Base-by-base conservation (phyloP, 2,888 invertebrate genomes). In the Patella depressa region DNA sequence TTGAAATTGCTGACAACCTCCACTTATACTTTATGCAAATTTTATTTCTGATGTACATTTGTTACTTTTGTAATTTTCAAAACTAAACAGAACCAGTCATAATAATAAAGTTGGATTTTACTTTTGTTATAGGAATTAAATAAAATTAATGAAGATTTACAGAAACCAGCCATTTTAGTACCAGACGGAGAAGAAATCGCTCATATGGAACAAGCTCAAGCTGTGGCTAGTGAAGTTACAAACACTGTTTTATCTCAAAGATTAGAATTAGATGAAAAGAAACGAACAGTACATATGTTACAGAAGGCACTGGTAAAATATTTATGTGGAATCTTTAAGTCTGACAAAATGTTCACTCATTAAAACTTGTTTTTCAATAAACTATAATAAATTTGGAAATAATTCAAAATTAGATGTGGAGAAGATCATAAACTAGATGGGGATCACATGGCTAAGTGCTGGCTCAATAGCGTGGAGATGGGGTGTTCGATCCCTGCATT, bases 261-360 rank as follows among this genome's bases (percentile, higher is more conserved):
- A 59, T 83, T 91, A 24, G 89, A 91, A 78, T 83, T 92, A 29
- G 91, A 92, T 57, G 92, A 91, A 80, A 91, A 90, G 81, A 84
- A 86, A 29, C 84, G 91, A 53, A 89, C 89, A 71, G 88, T 91
- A 0, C 78, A 84, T 71, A 90, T 90, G 88, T 84, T 92, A 24
- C 91, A 92, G 86, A 91, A 90, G 83, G 92, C 92, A 19, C 80
- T 92, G 84, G 91, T 91, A 81, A 73, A 85, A 45, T 45, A 45
- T 45, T 45, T 45, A 45, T 9, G 45, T 45, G 45, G 45, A 9
- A 45, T 9, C 5, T 45, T 45, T 45, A 45, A 45, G 34, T 45
- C 45, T 45, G 45, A 45, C 45, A 9, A 9, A 29, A 34, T 34
- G 4, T 34, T 34, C 34, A 34, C 34, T 5, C 34, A 34, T 34